Base-by-base conservation (phyloP, 2,888 invertebrate species). In the Eupithecia subumbrata region DNA sequence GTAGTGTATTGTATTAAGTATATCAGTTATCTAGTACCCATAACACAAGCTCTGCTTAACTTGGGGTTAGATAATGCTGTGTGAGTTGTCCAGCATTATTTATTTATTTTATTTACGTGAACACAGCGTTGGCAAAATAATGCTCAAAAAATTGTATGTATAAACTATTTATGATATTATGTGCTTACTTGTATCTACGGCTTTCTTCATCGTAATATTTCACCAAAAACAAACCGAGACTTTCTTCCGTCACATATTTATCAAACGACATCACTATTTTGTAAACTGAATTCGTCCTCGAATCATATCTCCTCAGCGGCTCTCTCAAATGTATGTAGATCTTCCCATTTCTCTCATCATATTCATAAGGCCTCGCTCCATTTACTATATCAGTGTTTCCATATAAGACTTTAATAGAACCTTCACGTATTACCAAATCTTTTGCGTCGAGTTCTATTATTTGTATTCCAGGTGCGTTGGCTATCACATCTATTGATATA, bases 401-500 rank as follows among this genome's bases (percentile, higher is more conserved):
- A 72, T 90, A 85, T 1, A 86, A 83, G 56, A 94, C 94, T 82
- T 86, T 85, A 3, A 94, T 85, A 0, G 89, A 85, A 1, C 86
- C 86, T 56, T 84, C 80, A 18, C 84, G 82, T 52, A 94, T 87
- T 34, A 89, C 85, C 75, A 94, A 82, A 69, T 91, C 89, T 72
- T 86, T 89, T 4, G 92, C 91, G 52, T 93, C 91, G 30, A 95
- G 80, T 69, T 90, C 92, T 56, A 95, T 92, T 11, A 89, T 75
- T 69, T 84, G 86, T 14, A 93, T 89, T 73, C 90, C 88, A 0
- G 91, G 91, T 2, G 87, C 89, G 63, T 92, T 92, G 0, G 92
- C 92, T 69, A 94, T 93, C 18, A 94, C 86, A 9, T 92, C 92
- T 76, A 95, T 92, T 3, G 86, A 85, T 67, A 93, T 81, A 66